These are phyloP conservation scores for Parotocinclus haroldoi DNA, from an alignment of 2,797 vertebrate genomes.

Conservation along the genomic window DNA sequence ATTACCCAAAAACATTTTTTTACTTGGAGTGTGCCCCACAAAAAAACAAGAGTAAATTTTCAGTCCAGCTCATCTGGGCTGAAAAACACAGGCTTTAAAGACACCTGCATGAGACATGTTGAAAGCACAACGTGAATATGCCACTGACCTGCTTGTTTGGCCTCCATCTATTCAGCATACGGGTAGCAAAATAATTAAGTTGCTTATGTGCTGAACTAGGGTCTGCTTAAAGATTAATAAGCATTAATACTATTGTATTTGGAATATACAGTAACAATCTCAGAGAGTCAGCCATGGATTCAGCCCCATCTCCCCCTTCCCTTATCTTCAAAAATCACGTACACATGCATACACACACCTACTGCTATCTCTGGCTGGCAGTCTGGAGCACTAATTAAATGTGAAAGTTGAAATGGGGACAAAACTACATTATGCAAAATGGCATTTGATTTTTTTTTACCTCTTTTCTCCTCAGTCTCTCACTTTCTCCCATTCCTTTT, in stretches of 20 bases:
- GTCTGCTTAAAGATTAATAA: constrained; percentile 39
- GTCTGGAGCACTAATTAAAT: constrained; percentile 74
- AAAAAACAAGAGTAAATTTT: too few relatives aligned
- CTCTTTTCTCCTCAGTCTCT: constrained; percentile 50
- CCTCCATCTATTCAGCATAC: constrained; percentile 30
- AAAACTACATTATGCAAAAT: constrained; percentile 69
- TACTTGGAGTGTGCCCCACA: too few relatives aligned
- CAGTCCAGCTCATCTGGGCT: too few relatives aligned
- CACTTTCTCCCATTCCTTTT: constrained; percentile 45
- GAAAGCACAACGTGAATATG: constrained; percentile 27
- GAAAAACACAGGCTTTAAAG: background rate
- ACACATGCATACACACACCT: constrained; percentile 33
- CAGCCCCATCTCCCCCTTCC: constrained; percentile 19
- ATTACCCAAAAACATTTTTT: too few relatives aligned
- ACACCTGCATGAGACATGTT: background rate
- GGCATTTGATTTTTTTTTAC: constrained; percentile 68
- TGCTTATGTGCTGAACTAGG: constrained; percentile 44
- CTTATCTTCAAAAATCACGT: constrained; percentile 54
- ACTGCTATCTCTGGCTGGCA: constrained; percentile 59
- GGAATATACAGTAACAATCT: constrained; percentile 51
- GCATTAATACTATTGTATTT: constrained; percentile 57
- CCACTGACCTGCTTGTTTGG: constrained; percentile 33
- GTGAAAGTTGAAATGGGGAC: constrained; percentile 67
- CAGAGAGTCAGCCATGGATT: constrained; percentile 47
- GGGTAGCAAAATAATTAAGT: constrained; percentile 17